Conservation (phyloP, 2,888 invertebrate species). For the Strigamia crassipes region DNA sequence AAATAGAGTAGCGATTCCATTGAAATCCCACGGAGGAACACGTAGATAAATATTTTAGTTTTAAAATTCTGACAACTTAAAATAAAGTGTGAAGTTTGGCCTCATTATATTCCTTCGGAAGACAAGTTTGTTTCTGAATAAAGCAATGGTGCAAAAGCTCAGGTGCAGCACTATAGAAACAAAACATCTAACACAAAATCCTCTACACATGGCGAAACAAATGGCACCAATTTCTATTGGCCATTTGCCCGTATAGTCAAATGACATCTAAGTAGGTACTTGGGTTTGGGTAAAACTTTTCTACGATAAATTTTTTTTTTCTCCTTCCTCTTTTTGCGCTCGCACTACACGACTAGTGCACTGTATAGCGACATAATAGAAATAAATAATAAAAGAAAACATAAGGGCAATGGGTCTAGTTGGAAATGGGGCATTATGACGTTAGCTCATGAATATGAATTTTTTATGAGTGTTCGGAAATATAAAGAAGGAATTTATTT, state of each 20-base stretch:
- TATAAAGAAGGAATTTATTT: not conserved
- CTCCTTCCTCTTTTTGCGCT: too few species aligned
- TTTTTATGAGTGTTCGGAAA: not conserved
- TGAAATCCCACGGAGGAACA: too few species aligned
- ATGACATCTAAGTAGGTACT: not conserved
- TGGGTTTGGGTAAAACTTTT: not conserved
- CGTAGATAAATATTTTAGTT: too few species aligned
- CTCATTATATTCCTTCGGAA: too few species aligned
- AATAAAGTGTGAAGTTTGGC: too few species aligned
- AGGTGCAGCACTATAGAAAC: too few species aligned
- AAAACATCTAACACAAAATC: too few species aligned
- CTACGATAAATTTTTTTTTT: too few species aligned
- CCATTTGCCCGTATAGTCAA: not conserved
- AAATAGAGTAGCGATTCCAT: too few species aligned
- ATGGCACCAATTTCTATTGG: not conserved
- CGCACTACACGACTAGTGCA: too few species aligned
- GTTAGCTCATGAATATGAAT: conserved; percentile 4
- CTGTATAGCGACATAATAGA: not conserved
- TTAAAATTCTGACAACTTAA: too few species aligned
- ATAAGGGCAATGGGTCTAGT: not conserved
- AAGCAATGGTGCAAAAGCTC: not conserved
- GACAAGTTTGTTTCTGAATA: not conserved
- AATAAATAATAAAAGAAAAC: conserved; percentile 10
- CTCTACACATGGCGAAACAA: not conserved
- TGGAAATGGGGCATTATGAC: conserved; percentile 10